phyloP scores from a whole-genome alignment of 2,113 vertebrate genomes.

The Ivindomyrus marchei region DNA sequence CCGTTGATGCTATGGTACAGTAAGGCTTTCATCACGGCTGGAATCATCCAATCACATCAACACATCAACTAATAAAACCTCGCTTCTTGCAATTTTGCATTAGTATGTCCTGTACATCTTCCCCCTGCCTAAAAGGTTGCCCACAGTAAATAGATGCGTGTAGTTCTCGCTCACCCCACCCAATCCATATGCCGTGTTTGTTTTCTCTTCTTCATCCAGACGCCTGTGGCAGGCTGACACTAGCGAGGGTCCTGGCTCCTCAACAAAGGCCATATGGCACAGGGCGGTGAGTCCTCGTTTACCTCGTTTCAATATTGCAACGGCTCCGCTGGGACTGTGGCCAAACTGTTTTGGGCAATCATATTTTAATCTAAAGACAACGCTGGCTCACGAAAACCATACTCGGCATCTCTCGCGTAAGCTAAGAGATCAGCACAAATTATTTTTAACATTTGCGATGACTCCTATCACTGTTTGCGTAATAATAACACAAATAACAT shows the following conservation, averaged over 20 bases:
- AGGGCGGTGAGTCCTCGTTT: constrained; percentile 51
- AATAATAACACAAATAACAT: not conserved
- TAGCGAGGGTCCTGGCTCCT: constrained; percentile 59
- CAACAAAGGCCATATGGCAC: constrained; percentile 66
- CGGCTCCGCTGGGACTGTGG: constrained; percentile 43
- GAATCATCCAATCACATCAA: constrained; percentile 68
- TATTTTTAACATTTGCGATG: constrained; percentile 47
- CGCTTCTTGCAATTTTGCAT: constrained; percentile 55
- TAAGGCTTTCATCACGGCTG: constrained; percentile 61
- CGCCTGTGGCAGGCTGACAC: constrained; percentile 53
- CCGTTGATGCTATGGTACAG: constrained; percentile 58
- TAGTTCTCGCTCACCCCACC: constrained; percentile 49
- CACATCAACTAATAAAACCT: constrained; percentile 52
- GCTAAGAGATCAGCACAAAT: constrained; percentile 35
- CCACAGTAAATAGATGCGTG: constrained; percentile 47
- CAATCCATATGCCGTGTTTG: constrained; percentile 66
- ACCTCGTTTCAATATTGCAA: constrained; percentile 63
- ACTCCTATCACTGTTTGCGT: constrained; percentile 22
- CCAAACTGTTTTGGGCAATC: constrained; percentile 44
- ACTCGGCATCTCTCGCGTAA: constrained; percentile 29
- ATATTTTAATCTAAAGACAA: constrained; percentile 39
- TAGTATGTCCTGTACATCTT: constrained; percentile 54
- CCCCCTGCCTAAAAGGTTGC: constrained; percentile 36
- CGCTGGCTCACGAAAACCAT: constrained; percentile 46
- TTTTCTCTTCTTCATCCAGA: constrained; percentile 56